Base-by-base conservation (phyloP, 2,888 invertebrate genomes). In the Callosobruchus maculatus region DNA sequence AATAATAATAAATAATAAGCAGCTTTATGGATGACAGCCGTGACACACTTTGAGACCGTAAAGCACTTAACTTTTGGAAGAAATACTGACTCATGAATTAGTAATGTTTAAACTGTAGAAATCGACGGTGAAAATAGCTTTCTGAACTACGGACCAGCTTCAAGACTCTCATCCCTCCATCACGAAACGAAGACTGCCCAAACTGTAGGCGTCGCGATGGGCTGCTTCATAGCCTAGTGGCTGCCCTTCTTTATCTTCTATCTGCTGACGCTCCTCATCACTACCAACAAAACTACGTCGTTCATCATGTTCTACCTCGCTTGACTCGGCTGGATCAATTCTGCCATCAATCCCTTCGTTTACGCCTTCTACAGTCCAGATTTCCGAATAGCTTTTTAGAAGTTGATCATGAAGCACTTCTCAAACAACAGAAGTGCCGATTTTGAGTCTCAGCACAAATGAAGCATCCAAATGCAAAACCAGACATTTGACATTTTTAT, bases 281-380 rank as follows among this genome's bases (percentile, higher is more conserved):
- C 92, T 0, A 88, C 88, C 72, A 90, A 91, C 79, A 90, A 92
- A 2, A 82, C 83, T 20, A 85, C 83, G 72, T 76, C 78, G 49
- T 89, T 91, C 3, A 85, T 95, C 72, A 93, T 94, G 91, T 92
- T 92, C 70, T 91, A 93, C 73, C 87, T 96, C 73, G 95, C 95
- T 0, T 96, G 96, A 96, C 88, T 96, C 68, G 96, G 95, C 0
- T 96, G 96, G 95, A 93, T 95, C 81, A 96, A 96, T 85, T 95
- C 95, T 0, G 95, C 95, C 3, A 95, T 96, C 78, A 96, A 96
- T 87, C 96, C 96, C 0, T 95, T 96, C 73, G 96, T 96, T 82
- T 96, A 96, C 83, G 95, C 96, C 21, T 96, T 96, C 84, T 96
- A 95, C 87, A 95, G 95, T 76, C 93, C 93, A 0, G 96, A 96